Evolutionary conservation across 2,888 invertebrate species (phyloP), one percentile per base, ranked within the genome.

Genomic region (Pachydiplax longipennis): DNA sequence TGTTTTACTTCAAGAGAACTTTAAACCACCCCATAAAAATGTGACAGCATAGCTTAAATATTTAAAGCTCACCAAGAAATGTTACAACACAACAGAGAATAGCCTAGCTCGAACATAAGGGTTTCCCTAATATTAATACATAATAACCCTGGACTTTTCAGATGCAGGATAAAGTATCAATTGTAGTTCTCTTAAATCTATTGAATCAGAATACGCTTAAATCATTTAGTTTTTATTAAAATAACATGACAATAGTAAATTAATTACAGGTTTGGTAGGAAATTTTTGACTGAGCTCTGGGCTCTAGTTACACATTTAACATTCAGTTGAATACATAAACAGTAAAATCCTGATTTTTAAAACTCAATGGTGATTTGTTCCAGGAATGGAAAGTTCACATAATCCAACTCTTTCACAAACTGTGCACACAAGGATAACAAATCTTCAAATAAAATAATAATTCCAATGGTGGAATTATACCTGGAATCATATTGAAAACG

Each of bases 171-270:
- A 10, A 44, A 44, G 10, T 44, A 44, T 44, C 44, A 44, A 4
- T 44, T 44, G 4, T 10, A 10, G 53, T 1, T 2, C 18, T 53
- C 18, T 53, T 53, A 53, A 37, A 18, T 37, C 12, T 37, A 13
- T 15, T 15, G 37, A 87, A 87, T 83, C 2, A 87, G 53, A 25
- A n/a, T 61, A 18, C 58, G 15, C 3, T 13, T 37, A 8, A 61
- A 4, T 61, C 31, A 53, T 87, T 87, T 37, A 87, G 61, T 87
- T 87, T 87, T 87, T 87, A 87, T 87, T 87, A 87, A 87, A 87
- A 87, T 87, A 87, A 87, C 87, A 87, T 87, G 61, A 61, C 87
- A 61, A 87, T 35, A 61, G 61, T 87, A 87, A 87, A 87, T 87
- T 65, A 87, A 22, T 37, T 61, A 37, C 58, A 61, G 87, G 87